Evolutionary conservation across 1,140 invertebrate species (phyloP).

Genomic region (Microplitis demolitor): DNA sequence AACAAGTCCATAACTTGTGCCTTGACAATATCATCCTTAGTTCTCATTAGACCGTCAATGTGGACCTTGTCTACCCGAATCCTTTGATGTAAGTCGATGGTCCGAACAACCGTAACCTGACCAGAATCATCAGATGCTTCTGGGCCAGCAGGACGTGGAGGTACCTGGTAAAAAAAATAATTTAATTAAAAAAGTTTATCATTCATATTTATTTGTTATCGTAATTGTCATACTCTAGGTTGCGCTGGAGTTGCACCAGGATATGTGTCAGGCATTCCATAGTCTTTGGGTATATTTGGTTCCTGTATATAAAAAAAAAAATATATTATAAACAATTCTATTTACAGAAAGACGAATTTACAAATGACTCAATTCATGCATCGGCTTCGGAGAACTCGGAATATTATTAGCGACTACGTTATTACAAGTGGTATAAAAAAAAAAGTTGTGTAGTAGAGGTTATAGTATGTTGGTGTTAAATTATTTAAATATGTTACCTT

Average conservation of each 20-base stretch:
- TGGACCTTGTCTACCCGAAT: slow-evolving; percentile 74
- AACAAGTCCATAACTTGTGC: slow-evolving; percentile 75
- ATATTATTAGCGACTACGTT: slow-evolving; percentile 44
- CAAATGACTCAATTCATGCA: not conserved
- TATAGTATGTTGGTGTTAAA: slow-evolving; percentile 31
- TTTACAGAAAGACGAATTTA: slow-evolving; percentile 24
- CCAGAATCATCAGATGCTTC: no score
- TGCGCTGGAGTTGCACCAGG: not conserved
- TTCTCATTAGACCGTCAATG: slow-evolving; percentile 79
- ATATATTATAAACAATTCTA: not conserved
- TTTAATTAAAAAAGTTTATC: no score
- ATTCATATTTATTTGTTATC: not conserved
- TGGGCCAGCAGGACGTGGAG: no score
- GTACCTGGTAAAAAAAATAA: no score
- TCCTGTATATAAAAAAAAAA: not conserved
- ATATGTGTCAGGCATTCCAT: not conserved
- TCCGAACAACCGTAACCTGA: not conserved
- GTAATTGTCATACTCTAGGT: not conserved
- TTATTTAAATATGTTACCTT: slow-evolving; percentile 46
- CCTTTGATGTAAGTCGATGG: not conserved
- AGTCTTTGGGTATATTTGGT: slow-evolving; percentile 8
- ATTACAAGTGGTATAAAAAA: slow-evolving; percentile 23
- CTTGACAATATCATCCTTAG: slow-evolving; percentile 83
- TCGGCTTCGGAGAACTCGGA: slow-evolving; percentile 1
- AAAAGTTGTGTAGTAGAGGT: slow-evolving; percentile 31